Conservation (phyloP, 92 coral and sea anemone genomes). For the Montipora capitata region DNA sequence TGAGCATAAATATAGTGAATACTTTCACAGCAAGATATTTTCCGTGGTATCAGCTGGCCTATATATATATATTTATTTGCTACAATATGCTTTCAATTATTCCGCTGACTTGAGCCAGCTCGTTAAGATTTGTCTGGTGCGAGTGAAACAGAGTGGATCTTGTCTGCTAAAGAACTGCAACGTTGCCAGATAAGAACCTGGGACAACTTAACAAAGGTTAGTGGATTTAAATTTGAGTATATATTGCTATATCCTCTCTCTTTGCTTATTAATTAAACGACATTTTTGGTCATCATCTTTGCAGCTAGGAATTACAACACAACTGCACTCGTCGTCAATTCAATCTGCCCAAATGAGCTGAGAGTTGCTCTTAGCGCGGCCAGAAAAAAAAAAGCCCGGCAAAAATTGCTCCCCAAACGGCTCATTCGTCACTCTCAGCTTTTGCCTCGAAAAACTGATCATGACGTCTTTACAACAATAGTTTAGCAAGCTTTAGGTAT, state of each 20-base stretch:
- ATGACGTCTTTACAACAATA: not conserved
- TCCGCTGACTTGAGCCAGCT: conserved; percentile 31
- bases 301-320: not conserved
- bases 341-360: not conserved
- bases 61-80: conserved; percentile 39
- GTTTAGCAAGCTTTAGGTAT: not conserved
- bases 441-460: no score
- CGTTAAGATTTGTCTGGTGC: not conserved
- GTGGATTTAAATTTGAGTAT: no score
- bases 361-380: not conserved
- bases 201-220: not conserved
- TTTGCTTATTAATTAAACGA: not conserved
- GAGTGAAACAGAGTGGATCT: not conserved
- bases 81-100: conserved; percentile 62
- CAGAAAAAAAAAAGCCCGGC: not conserved
- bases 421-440: not conserved
- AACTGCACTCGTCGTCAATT: conserved; percentile 7
- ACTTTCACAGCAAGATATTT: conserved; percentile 62
- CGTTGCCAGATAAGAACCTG: conserved; percentile 11
- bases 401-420: not conserved
- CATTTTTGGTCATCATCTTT: conserved; percentile 19
- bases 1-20: conserved; percentile 50
- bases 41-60: conserved; percentile 22
- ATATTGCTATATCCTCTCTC: not conserved
- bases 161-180: not conserved